Percentiles rank a stretch among this genome's conserved stretches.
Conservation (phyloP, 2,888 invertebrate genomes). For the Tenthredo livida region DNA sequence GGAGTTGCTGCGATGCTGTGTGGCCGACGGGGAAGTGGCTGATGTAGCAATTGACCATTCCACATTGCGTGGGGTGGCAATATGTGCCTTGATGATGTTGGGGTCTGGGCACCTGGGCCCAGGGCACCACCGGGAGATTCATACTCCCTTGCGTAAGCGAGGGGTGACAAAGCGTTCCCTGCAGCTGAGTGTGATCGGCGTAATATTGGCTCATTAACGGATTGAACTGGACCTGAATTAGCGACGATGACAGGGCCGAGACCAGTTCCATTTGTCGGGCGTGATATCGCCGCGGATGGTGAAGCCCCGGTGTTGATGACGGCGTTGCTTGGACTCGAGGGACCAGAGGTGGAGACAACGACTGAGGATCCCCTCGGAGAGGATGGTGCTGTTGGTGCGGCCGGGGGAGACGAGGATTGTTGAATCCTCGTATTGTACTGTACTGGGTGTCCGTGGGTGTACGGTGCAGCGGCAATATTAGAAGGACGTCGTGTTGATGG, state of each 20-base stretch:
- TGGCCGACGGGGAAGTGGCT: slow-evolving; percentile 79
- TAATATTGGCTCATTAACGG: slow-evolving; percentile 22
- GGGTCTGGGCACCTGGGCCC: slow-evolving; percentile 56
- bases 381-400: slow-evolving; percentile 41
- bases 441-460: slow-evolving; percentile 69
- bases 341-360: slow-evolving; percentile 41
- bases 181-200: slow-evolving; percentile 37
- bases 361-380: slow-evolving; percentile 21
- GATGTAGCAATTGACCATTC: slow-evolving; percentile 72
- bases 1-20: slow-evolving; percentile 83
- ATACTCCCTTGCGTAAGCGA: slow-evolving; percentile 44
- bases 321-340: slow-evolving; percentile 52
- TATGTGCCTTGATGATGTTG: slow-evolving; percentile 60
- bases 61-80: slow-evolving; percentile 75
- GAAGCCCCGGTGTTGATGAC: neutral
- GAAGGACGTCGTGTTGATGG: slow-evolving; percentile 79
- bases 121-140: slow-evolving; percentile 55
- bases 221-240: slow-evolving; percentile 13
- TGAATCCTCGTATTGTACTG: slow-evolving; percentile 57
- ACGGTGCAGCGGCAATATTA: slow-evolving; percentile 81
- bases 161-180: slow-evolving; percentile 25
- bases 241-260: neutral
- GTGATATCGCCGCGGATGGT: neutral
- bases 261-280: slow-evolving; percentile 57
- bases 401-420: slow-evolving; percentile 56